These are phyloP conservation scores for Cheilosia urbana DNA, from an alignment of 2,888 invertebrate genomes.

Conservation along the genomic window DNA sequence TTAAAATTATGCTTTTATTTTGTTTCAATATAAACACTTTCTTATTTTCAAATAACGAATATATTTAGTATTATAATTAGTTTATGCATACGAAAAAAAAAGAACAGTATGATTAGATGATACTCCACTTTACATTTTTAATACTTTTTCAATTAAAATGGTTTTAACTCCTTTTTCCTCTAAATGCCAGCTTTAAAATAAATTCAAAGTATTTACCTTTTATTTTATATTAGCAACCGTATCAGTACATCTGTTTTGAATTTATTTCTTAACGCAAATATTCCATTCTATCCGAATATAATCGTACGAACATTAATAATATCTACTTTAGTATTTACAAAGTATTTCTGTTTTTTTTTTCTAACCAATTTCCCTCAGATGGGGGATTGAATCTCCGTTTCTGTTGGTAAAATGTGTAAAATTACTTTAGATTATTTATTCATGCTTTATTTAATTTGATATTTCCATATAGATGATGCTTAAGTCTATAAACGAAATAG, in stretches of 20 bases:
- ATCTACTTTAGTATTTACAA: constrained; percentile 61
- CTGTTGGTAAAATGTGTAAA: constrained; percentile 2
- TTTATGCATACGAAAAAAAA: constrained; percentile 4
- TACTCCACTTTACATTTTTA: neutral
- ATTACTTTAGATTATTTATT: constrained; percentile 66
- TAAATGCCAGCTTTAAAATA: constrained; percentile 40
- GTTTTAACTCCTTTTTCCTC: neutral
- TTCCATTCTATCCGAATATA: constrained; percentile 40
- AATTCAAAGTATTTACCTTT: constrained; percentile 29
- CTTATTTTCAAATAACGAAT: constrained; percentile 14
- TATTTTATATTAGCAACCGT: constrained; percentile 35
- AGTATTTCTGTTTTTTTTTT: constrained; percentile 5
- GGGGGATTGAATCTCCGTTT: neutral
- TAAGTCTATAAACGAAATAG: constrained; percentile 39
- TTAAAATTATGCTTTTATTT: constrained; percentile 37
- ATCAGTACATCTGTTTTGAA: constrained; percentile 49
- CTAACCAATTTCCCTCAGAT: neutral
- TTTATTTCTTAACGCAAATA: constrained; percentile 26
- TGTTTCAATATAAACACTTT: constrained; percentile 32
- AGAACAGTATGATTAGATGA: constrained; percentile 7
- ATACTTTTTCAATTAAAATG: no score
- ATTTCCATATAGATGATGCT: constrained; percentile 21
- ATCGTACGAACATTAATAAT: constrained; percentile 47
- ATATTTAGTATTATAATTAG: constrained; percentile 19
- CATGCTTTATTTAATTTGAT: constrained; percentile 33